phyloP scores from a whole-genome alignment of 1,140 invertebrate species.

The Heliothis virescens region DNA sequence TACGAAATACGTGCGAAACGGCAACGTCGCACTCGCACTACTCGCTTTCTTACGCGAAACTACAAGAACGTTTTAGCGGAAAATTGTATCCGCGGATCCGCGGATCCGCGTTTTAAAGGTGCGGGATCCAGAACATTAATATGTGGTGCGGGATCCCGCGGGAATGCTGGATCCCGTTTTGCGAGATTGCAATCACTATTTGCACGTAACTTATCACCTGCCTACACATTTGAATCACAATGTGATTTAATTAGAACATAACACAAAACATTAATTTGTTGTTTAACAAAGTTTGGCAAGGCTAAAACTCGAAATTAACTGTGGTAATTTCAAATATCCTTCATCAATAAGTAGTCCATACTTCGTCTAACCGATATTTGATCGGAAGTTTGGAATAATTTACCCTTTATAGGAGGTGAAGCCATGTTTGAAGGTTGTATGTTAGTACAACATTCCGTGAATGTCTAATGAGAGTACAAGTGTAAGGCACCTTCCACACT shows the following conservation, averaged over 20 bases:
- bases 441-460: neutral
- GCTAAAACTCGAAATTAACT: neutral
- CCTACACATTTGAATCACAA: neutral
- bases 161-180: no score
- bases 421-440: neutral
- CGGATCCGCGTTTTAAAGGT: no score
- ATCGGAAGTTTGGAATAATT: slow-evolving; percentile 10
- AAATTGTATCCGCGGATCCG: no score
- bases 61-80: no score
- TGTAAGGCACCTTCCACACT: neutral
- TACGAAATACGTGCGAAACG: no score
- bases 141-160: no score
- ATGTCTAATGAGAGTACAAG: neutral
- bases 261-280: no score
- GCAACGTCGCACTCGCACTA: no score
- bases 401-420: neutral
- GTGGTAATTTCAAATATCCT: neutral
- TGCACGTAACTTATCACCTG: neutral
- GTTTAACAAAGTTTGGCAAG: slow-evolving; percentile 7
- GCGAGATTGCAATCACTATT: no score
- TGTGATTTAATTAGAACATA: slow-evolving; percentile 6
- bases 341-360: neutral
- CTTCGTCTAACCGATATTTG: neutral
- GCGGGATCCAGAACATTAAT: no score
- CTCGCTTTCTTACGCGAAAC: no score